Percentiles rank a stretch among this genome's conserved stretches.
Conservation (phyloP, 2,113 vertebrate species). For the Heteronetta atricapilla region DNA sequence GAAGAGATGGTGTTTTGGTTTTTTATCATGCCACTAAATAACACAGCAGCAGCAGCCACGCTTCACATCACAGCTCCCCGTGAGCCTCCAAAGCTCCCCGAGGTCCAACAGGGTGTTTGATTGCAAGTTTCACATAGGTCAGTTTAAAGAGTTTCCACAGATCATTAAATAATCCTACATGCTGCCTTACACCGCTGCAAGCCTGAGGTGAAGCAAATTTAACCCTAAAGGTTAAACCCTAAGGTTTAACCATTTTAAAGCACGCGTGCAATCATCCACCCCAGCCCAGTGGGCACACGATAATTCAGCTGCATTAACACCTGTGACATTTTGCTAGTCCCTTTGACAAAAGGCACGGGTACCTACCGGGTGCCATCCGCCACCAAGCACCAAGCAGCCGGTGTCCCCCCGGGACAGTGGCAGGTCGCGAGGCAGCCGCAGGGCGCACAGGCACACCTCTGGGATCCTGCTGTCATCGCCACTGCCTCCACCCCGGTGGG, state of each 20-base stretch:
- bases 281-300: accelerated
- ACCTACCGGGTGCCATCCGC: neutral
- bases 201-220: neutral
- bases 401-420: accelerated
- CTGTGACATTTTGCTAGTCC: too few species aligned
- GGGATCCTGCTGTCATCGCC: neutral
- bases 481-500: neutral
- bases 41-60: neutral
- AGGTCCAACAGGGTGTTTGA: neutral
- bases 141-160: neutral
- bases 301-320: neutral
- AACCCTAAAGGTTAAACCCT: neutral
- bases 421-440: neutral
- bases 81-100: accelerated
- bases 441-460: neutral
- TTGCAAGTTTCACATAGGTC: neutral
- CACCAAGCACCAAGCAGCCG: neutral
- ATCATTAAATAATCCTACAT: neutral
- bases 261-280: neutral
- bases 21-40: neutral
- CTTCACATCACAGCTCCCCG: neutral
- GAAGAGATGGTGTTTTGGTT: neutral
- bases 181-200: neutral
- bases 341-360: neutral
- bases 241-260: neutral